Conservation (phyloP, 2,888 invertebrate species). For the Latheticus oryzae region DNA sequence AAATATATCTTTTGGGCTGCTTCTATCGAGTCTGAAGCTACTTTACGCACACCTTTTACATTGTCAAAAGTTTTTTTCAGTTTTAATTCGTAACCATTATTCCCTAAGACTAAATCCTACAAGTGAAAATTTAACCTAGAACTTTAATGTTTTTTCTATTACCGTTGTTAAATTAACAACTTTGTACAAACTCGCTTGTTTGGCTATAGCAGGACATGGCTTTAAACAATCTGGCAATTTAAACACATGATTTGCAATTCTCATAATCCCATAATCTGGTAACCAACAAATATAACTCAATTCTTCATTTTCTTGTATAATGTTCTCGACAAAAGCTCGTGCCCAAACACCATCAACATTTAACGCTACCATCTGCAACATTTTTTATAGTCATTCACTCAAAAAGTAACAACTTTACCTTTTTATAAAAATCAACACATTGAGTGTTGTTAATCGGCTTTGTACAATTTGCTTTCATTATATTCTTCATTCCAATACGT, state of each 20-base stretch:
- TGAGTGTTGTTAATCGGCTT: too few relatives aligned
- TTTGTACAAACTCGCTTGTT: conserved; percentile 46
- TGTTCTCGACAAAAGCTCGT: conserved; percentile 18
- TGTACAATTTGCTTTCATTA: conserved; percentile 4
- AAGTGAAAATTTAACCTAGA: background rate
- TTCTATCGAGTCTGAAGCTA: conserved; percentile 13
- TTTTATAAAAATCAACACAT: background rate
- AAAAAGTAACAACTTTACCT: too few relatives aligned
- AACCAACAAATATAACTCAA: conserved; percentile 48
- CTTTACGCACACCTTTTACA: conserved; percentile 17
- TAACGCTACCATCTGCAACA: conserved; percentile 19
- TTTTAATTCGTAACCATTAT: conserved; percentile 12
- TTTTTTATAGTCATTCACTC: background rate
- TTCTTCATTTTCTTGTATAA: background rate
- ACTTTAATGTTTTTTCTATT: background rate
- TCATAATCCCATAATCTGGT: conserved; percentile 46
- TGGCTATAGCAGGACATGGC: conserved; percentile 33
- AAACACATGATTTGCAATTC: conserved; percentile 31
- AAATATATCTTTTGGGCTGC: conserved; percentile 26
- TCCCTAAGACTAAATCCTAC: conserved; percentile 24
- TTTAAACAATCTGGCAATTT: conserved; percentile 40
- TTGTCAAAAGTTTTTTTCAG: conserved; percentile 11
- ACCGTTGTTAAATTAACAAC: conserved; percentile 43
- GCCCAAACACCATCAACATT: conserved; percentile 21
- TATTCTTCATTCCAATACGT: conserved; percentile 5